Conservation (phyloP, 2,797 vertebrate genomes). For the Limosa lapponica region DNA sequence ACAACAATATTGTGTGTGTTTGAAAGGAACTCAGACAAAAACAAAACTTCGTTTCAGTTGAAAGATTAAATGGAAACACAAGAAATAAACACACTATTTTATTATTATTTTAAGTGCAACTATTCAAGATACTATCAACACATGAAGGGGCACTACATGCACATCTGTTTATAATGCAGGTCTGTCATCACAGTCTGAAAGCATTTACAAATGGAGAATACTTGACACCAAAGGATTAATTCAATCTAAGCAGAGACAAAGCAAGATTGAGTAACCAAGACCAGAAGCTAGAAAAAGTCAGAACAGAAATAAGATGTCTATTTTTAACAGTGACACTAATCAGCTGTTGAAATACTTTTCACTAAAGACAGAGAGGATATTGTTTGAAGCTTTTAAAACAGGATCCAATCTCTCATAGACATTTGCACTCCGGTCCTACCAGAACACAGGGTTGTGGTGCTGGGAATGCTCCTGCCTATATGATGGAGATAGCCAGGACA, state of each 20-base stretch:
- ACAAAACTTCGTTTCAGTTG: not conserved
- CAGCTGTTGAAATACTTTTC: slow-evolving; percentile 11
- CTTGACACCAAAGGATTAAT: not conserved
- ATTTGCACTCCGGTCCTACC: not conserved
- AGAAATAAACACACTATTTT: not conserved
- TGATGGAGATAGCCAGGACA: not conserved
- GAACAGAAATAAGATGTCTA: not conserved
- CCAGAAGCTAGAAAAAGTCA: not conserved
- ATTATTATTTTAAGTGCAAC: not conserved
- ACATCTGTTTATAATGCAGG: not conserved
- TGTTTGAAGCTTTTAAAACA: not conserved
- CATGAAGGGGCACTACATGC: not conserved
- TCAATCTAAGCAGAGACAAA: slow-evolving; percentile 12
- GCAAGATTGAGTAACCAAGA: not conserved
- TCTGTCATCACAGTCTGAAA: slow-evolving; percentile 10
- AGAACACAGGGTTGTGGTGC: not conserved
- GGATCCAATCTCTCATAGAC: not conserved
- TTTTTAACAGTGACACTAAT: slow-evolving; percentile 11
- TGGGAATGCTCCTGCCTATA: not conserved
- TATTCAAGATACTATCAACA: slow-evolving; percentile 2
- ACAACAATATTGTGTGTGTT: not conserved
- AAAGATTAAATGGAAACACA: not conserved
- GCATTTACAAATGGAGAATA: not conserved
- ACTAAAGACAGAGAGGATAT: not conserved
- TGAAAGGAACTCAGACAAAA: not conserved